Evolutionary conservation across 2,113 vertebrate genomes (phyloP).

Genomic region (Cephalopholis sonnerati): DNA sequence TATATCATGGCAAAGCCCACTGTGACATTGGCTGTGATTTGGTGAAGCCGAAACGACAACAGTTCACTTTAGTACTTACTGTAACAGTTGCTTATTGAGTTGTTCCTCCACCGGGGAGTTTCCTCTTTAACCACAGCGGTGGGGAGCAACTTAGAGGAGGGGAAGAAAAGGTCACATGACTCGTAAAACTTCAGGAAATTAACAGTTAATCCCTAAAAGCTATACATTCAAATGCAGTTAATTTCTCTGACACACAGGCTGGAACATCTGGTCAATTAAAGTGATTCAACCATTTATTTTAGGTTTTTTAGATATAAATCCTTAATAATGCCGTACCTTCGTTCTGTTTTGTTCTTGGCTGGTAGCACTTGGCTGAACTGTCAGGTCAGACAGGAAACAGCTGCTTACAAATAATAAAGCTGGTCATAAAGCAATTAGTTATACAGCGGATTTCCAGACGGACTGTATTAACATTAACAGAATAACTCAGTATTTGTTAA

Average conservation of each 20-base stretch:
- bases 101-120: not conserved
- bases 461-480: not conserved
- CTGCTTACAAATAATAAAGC: constrained; percentile 37
- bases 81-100: not conserved
- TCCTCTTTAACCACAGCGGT: not conserved
- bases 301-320: not conserved
- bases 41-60: constrained; percentile 5
- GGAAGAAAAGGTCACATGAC: not conserved
- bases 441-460: not conserved
- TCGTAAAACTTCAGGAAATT: constrained; percentile 30
- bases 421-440: constrained; percentile 22
- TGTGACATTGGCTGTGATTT: constrained; percentile 31
- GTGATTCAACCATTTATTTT: constrained; percentile 6
- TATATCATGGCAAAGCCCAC: constrained; percentile 39
- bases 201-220: constrained; percentile 26
- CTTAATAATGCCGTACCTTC: constrained; percentile 7
- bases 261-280: constrained; percentile 33
- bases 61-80: not conserved
- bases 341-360: not conserved
- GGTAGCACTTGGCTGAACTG: constrained; percentile 7
- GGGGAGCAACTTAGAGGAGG: not conserved
- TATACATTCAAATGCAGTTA: constrained; percentile 11
- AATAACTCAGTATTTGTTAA: constrained; percentile 24
- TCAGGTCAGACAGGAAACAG: constrained; percentile 44
- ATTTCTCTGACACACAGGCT: constrained; percentile 8